Evolutionary conservation across 2,797 vertebrate genomes (phyloP).

Genomic region (Tadarida brasiliensis): DNA sequence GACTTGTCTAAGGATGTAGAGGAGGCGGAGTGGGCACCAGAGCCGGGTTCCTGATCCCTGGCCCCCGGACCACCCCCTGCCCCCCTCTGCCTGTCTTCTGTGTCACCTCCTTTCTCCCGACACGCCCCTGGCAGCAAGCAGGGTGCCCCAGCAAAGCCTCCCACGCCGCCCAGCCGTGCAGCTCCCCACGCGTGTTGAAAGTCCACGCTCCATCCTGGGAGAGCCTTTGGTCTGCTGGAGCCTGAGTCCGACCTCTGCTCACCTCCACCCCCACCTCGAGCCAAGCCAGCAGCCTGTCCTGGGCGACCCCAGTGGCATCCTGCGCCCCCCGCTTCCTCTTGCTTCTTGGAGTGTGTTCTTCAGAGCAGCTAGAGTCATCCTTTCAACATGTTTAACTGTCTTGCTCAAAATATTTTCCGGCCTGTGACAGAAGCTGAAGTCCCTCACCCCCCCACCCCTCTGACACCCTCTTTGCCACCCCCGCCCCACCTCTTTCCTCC

Average conservation of each 20-base stretch:
- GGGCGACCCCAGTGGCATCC: not conserved
- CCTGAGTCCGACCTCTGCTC: not conserved
- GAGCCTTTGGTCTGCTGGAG: not conserved
- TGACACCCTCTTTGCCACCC: not conserved
- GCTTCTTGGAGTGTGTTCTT: not conserved
- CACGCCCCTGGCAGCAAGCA: accelerated
- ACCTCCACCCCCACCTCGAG: accelerated
- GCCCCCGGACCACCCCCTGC: not conserved
- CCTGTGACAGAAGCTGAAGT: not conserved
- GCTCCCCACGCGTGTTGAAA: not conserved
- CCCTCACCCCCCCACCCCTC: not conserved
- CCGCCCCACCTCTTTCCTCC: not conserved
- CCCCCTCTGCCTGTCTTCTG: not conserved
- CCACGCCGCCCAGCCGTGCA: not conserved
- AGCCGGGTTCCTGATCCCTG: not conserved
- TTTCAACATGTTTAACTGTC: not conserved
- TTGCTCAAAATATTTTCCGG: not conserved
- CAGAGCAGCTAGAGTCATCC: not conserved
- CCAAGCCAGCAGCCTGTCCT: not conserved
- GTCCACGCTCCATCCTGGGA: not conserved
- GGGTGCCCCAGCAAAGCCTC: not conserved
- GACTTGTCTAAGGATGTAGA: not conserved
- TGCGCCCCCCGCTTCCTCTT: not conserved
- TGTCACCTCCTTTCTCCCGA: not conserved
- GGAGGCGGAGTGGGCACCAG: not conserved